Evolutionary conservation across 2,113 vertebrate species (phyloP), one percentile per base, ranked within the genome.

Genomic region (Tauraco erythrolophus): DNA sequence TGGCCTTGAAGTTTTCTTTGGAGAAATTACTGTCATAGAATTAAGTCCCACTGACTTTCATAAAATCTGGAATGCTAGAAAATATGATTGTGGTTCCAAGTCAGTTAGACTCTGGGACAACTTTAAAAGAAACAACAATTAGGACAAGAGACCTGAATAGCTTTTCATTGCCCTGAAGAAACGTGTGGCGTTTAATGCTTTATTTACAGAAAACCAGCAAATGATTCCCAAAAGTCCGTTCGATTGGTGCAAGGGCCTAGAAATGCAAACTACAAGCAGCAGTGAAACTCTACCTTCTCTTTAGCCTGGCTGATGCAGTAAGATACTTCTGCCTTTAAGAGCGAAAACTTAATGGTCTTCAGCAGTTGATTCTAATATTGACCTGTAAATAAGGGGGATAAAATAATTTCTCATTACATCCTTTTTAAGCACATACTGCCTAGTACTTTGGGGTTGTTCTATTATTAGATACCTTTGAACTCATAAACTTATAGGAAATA

Each of bases 401-500:
- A 65, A 74, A 66, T 50, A 61, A 60, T 80, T 57, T 60, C 37
- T 83, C 27, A 37, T 84, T 69, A 8, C n/a, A 43, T 58, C 41
- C 60, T 78, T 50, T 54, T 54, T 78, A 64, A 87, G 64, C 35
- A 30, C 17, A 19, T 27, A 23, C 19, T 77, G 39, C 60, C 58
- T 74, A 65, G 37, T 43, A 75, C 30, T 12, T 89, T 53, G 43
- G 31, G 28, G 33, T 68, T 78, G 69, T 51, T 87, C 56, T 84
- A 50, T 81, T 95, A 64, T 77, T 91, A 80, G 71, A 8, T 27
- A 37, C 56, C 64, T 92, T 65, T 46, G 81, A 68, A 46, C 58
- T 86, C 30, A 19, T 30, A 90, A 41, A 48, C 58, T 64, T 94
- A 58, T 72, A 91, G 84, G 84, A 95, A 96, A 84, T 64, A 84